Base-by-base conservation (phyloP, 2,888 invertebrate species). In the Eupithecia pulchellata region DNA sequence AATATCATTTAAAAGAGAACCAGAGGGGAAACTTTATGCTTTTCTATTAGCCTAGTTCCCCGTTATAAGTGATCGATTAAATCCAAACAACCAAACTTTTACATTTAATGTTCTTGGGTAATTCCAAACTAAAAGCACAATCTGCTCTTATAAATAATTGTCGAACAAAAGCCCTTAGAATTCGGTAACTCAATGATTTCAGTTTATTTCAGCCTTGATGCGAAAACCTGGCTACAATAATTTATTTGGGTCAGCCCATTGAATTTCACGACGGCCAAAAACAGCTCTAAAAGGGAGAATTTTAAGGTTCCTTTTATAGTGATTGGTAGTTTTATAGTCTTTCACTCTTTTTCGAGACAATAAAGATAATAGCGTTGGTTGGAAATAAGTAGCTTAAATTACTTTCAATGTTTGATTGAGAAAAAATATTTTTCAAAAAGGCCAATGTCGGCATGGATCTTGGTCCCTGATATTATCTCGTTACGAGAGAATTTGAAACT, bases 281-380 rank as follows among this genome's bases (percentile, higher is more conserved):
- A 74, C 73, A 71, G 66, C 63, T 68, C 68, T 73, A 68, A 70
- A 69, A 55, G 69, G 69, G 65, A 57, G 60, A 71, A 69, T 72
- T 74, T 74, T 73, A 73, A 77, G 74, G 58, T 64, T 66, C 60
- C 27, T 75, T 75, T 77, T 75, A 77, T 69, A 66, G 75, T 72
- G 74, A 77, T 77, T 73, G 74, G 71, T 72, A 71, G 72, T 75
- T 75, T 75, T 75, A 75, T 74, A 42, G 74, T 32, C 55, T 68
- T 74, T 74, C 66, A 69, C 71, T 72, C 70, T 66, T 71, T 75
- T 68, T 66, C 71, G 39, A 68, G 71, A 69, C 68, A 74, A 73
- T 75, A 75, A 75, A 67, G 71, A 73, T 75, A 73, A 73, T 73
- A 70, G 73, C 14, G 17, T 55, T 58, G 64, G 63, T 68, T 68